Conservation (phyloP, 2,888 invertebrate genomes). For the Dinocampus coccinellae region DNA sequence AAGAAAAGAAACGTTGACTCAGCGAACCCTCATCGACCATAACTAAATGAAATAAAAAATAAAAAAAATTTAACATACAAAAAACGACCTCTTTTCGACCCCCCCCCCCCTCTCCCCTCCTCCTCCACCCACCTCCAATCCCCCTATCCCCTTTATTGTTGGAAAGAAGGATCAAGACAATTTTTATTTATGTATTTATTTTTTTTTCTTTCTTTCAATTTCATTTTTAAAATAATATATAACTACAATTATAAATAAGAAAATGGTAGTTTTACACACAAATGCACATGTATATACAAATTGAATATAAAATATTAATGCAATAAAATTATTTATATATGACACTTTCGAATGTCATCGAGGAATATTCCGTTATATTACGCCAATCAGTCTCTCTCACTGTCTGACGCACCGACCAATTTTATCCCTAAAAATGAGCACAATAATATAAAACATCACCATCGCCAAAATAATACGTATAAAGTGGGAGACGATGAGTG, state of each 20-base stretch:
- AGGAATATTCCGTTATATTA: not conserved
- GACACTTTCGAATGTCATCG: not conserved
- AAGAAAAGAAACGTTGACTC: conserved; percentile 38
- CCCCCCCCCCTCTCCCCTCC: too few species aligned
- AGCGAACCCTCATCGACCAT: conserved; percentile 38
- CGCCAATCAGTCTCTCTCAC: too few species aligned
- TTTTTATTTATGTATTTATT: not conserved
- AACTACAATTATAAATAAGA: not conserved
- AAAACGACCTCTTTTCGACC: conserved; percentile 42
- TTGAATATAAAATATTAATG: not conserved
- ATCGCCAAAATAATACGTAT: not conserved
- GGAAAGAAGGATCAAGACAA: conserved; percentile 35
- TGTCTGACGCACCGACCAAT: too few species aligned
- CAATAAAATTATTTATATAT: conserved; percentile 1
- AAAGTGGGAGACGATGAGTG: not conserved
- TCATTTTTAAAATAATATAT: not conserved
- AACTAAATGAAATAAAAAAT: not conserved
- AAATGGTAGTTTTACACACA: not conserved
- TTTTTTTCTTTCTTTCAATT: not conserved
- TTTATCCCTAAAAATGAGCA: not conserved
- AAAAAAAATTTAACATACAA: conserved; percentile 30
- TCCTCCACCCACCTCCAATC: too few species aligned
- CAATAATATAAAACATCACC: not conserved
- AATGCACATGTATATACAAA: not conserved
- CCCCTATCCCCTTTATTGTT: conserved; percentile 21